phyloP scores from a whole-genome alignment of 2,888 invertebrate genomes.

The Sphinx pinastri region DNA sequence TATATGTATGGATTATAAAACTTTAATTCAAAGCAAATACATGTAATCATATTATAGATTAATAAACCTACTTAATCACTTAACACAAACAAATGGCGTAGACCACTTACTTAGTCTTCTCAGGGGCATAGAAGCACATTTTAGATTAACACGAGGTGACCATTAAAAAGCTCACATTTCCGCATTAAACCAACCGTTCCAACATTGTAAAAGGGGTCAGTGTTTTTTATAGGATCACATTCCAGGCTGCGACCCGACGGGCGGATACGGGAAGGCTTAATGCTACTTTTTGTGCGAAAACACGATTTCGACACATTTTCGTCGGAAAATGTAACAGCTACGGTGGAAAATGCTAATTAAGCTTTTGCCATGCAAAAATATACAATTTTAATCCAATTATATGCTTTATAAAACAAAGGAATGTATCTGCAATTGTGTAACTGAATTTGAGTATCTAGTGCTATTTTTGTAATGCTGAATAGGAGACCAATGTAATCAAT shows the following conservation, averaged over 20 bases:
- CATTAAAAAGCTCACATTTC: slow-evolving; percentile 11
- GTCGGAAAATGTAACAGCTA: slow-evolving; percentile 1
- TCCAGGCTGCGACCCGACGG: slow-evolving; percentile 7
- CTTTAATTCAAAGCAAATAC: too few species aligned
- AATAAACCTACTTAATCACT: too few species aligned
- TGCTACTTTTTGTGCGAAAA: slow-evolving; percentile 13
- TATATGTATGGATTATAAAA: too few species aligned
- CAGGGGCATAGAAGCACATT: neutral
- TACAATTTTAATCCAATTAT: neutral
- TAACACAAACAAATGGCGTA: neutral
- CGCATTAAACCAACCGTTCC: neutral
- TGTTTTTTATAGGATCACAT: slow-evolving; percentile 24
- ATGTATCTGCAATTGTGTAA: neutral
- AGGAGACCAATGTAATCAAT: too few species aligned
- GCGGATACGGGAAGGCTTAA: neutral
- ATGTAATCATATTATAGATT: too few species aligned
- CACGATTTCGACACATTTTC: slow-evolving; percentile 18
- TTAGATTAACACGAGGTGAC: neutral
- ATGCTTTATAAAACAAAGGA: neutral
- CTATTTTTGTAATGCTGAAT: neutral
- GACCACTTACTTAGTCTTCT: neutral
- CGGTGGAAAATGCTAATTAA: slow-evolving; percentile 10
- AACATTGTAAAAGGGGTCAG: slow-evolving; percentile 13
- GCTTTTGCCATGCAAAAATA: neutral
- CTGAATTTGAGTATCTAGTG: neutral